These are phyloP conservation scores for Phrynocephalus guinanensis DNA, from an alignment of 2,797 vertebrate genomes.

Conservation along the genomic window DNA sequence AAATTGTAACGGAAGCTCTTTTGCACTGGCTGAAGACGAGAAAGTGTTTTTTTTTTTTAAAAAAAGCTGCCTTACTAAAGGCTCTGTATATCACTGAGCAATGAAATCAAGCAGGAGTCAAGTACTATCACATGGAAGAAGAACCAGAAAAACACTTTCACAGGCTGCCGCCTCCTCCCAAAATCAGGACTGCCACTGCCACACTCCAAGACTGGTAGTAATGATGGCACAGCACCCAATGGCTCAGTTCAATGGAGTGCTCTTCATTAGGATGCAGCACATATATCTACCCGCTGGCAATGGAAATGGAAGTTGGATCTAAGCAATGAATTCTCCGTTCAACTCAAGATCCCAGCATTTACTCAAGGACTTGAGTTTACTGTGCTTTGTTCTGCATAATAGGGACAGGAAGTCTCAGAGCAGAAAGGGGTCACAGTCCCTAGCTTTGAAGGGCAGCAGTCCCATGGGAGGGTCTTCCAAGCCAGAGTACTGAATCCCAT, in stretches of 20 bases:
- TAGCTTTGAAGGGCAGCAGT: conserved; percentile 69
- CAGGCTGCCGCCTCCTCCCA: conserved; percentile 12
- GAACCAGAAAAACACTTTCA: conserved; percentile 53
- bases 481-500: conserved; percentile 55
- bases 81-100: conserved; percentile 3
- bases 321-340: conserved; percentile 75
- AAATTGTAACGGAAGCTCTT: not conserved
- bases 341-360: conserved; percentile 73
- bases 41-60: not conserved
- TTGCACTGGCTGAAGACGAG: conserved; percentile 33
- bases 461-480: conserved; percentile 60
- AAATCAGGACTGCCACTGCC: conserved; percentile 26
- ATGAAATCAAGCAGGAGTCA: conserved; percentile 15
- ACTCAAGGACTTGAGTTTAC: conserved; percentile 66
- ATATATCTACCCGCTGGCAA: conserved; percentile 62
- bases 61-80: conserved; percentile 12
- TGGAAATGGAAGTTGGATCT: conserved; percentile 76
- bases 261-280: conserved; percentile 79
- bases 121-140: conserved; percentile 33
- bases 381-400: conserved; percentile 75
- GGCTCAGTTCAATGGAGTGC: conserved; percentile 58
- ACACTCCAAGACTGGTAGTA: conserved; percentile 65
- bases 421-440: conserved; percentile 70
- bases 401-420: conserved; percentile 81
- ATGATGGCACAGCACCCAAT: conserved; percentile 60